These are phyloP conservation scores for Phenganax stokvisi DNA, from an alignment of 92 coral and sea anemone species.

Conservation along the genomic window DNA sequence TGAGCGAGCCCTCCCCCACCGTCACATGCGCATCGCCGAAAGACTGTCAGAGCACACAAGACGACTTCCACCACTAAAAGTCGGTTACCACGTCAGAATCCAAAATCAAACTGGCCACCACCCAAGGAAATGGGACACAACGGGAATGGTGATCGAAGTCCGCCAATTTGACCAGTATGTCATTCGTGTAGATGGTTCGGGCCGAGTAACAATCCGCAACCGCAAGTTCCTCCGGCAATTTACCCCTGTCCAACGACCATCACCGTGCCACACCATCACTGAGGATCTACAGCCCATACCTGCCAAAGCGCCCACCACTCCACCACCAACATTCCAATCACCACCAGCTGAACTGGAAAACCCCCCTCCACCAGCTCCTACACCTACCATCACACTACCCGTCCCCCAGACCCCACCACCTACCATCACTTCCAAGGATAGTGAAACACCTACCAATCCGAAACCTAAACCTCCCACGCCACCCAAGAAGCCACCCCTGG, in stretches of 20 bases:
- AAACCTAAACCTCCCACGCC: background rate
- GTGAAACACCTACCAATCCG: background rate
- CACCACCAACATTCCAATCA: background rate
- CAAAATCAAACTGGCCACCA: slow-evolving; percentile 12
- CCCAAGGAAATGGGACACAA: slow-evolving; percentile 17
- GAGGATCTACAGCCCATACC: background rate
- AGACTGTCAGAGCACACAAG: background rate
- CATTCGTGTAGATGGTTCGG: background rate
- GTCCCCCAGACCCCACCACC: background rate
- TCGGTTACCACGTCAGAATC: slow-evolving; percentile 6
- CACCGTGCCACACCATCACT: background rate
- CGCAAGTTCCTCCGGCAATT: slow-evolving; percentile 4
- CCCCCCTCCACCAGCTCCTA: background rate
- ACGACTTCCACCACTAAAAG: background rate
- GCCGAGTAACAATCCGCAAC: slow-evolving; percentile 15
- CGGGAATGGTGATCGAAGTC: background rate
- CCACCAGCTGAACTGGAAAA: slow-evolving; percentile 2
- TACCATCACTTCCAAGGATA: no score
- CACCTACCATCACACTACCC: background rate
- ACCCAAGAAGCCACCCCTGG: slow-evolving; percentile 22
- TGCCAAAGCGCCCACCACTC: background rate
- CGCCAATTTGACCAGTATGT: slow-evolving; percentile 7
- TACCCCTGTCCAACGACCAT: background rate
- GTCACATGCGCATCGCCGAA: slow-evolving; percentile 7
- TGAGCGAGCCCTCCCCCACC: slow-evolving; percentile 10